phyloP scores from a whole-genome alignment of 2,797 vertebrate genomes.

The Eulemur rubriventer region DNA sequence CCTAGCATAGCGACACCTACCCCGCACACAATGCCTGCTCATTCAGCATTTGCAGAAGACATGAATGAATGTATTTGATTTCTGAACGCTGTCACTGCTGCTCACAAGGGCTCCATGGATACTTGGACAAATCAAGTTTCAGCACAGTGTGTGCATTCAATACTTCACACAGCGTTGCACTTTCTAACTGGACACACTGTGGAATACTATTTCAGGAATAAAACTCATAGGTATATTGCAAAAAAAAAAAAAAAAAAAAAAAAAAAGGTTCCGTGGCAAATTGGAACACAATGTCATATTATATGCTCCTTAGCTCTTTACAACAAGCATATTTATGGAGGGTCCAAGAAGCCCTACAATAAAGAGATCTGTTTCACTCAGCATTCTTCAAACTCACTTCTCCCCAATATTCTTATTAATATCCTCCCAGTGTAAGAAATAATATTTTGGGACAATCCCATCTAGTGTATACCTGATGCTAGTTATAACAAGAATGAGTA shows the following conservation, averaged over 20 bases:
- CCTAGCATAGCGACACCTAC: not conserved
- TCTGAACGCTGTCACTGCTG: not conserved
- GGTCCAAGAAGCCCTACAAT: not conserved
- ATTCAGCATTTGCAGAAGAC: not conserved
- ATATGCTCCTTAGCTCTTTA: not conserved
- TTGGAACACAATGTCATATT: not conserved
- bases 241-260: not conserved
- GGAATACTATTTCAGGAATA: not conserved
- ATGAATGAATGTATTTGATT: not conserved
- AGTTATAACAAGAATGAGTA: not conserved
- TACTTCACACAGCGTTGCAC: not conserved
- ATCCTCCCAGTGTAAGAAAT: not conserved
- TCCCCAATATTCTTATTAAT: not conserved
- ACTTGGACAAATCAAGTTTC: slow-evolving; percentile 1
- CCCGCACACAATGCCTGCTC: not conserved
- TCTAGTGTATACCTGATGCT: not conserved
- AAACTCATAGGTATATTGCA: not conserved
- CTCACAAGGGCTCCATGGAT: not conserved
- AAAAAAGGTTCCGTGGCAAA: not conserved
- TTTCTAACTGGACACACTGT: not conserved
- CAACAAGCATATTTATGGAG: not conserved
- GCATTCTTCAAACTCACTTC: slow-evolving; percentile 21
- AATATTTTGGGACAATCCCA: not conserved
- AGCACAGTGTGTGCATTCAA: not conserved
- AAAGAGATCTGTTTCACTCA: not conserved